phyloP scores from a whole-genome alignment of 2,888 invertebrate species.

The Deladenus siricidicola region DNA sequence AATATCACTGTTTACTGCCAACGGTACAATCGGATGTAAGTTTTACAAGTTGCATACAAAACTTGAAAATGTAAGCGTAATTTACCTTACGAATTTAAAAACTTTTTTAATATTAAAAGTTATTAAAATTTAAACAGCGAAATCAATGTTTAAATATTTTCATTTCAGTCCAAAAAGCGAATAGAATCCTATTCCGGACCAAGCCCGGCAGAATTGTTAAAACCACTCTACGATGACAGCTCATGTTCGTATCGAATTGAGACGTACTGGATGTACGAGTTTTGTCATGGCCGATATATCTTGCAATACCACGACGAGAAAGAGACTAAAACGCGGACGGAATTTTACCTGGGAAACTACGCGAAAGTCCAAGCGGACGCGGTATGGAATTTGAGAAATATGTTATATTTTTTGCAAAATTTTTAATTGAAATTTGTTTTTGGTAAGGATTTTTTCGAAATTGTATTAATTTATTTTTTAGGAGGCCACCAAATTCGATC shows the following conservation, averaged over 20 bases:
- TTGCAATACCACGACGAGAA: conserved; percentile 92
- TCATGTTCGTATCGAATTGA: conserved; percentile 55
- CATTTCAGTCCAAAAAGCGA: conserved; percentile 19
- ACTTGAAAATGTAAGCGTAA: too few relatives aligned
- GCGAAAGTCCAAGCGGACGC: conserved; percentile 6
- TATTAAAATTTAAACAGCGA: too few relatives aligned
- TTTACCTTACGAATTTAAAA: too few relatives aligned
- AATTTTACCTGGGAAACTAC: conserved; percentile 50
- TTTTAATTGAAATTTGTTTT: not conserved
- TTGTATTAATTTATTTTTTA: conserved; percentile 10
- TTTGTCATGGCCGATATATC: conserved; percentile 60
- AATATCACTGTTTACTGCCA: conserved; percentile 19
- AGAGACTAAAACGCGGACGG: conserved; percentile 27
- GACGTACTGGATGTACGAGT: conserved; percentile 44
- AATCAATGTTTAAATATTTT: too few relatives aligned
- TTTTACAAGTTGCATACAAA: too few relatives aligned
- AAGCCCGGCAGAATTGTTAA: conserved; percentile 23
- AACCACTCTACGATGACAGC: conserved; percentile 28
- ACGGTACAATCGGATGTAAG: conserved; percentile 13
- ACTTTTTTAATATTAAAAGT: too few relatives aligned
- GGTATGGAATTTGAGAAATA: conserved; percentile 3
- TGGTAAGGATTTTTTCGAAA: not conserved
- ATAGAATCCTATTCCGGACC: conserved; percentile 27
- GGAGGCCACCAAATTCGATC: conserved; percentile 31
- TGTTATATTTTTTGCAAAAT: not conserved